Evolutionary conservation across 1,140 invertebrate species (phyloP).

Genomic region (Zaprionus ghesquierei): DNA sequence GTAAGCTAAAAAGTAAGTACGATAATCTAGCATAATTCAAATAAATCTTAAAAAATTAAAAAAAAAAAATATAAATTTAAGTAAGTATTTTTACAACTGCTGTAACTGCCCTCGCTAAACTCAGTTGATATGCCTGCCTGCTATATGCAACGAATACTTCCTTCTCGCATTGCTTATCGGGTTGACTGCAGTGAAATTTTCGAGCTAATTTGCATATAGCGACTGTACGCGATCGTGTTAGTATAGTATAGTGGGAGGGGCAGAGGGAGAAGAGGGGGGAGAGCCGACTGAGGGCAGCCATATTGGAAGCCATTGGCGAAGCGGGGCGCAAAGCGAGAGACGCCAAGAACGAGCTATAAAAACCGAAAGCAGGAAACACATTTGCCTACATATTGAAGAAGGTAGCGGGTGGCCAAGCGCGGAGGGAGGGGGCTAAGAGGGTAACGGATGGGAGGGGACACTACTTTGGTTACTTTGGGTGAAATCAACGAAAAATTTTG

Average conservation of each 20-base stretch:
- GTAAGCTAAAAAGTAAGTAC: slow-evolving; percentile 93
- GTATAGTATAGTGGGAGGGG: background rate
- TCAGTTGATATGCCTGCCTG: background rate
- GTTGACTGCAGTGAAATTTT: slow-evolving; percentile 50
- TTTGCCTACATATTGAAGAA: slow-evolving; percentile 46
- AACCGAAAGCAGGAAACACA: slow-evolving; percentile 70
- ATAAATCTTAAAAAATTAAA: background rate
- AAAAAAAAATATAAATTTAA: background rate
- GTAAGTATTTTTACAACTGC: background rate
- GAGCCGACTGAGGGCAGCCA: slow-evolving; percentile 33
- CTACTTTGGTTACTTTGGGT: slow-evolving; percentile 22
- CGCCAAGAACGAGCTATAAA: slow-evolving; percentile 49
- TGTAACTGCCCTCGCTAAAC: background rate
- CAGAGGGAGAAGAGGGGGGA: background rate
- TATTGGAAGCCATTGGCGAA: slow-evolving; percentile 59
- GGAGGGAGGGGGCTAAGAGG: background rate
- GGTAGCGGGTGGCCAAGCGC: background rate
- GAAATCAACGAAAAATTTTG: slow-evolving; percentile 58
- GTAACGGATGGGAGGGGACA: background rate
- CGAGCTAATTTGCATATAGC: slow-evolving; percentile 56
- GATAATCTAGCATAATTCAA: background rate
- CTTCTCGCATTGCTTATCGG: slow-evolving; percentile 1
- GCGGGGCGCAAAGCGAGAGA: slow-evolving; percentile 15
- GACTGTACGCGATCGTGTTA: slow-evolving; percentile 25
- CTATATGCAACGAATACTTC: background rate